These are phyloP conservation scores for Semotilus atromaculatus DNA, from an alignment of 2,797 vertebrate species.

Conservation along the genomic window DNA sequence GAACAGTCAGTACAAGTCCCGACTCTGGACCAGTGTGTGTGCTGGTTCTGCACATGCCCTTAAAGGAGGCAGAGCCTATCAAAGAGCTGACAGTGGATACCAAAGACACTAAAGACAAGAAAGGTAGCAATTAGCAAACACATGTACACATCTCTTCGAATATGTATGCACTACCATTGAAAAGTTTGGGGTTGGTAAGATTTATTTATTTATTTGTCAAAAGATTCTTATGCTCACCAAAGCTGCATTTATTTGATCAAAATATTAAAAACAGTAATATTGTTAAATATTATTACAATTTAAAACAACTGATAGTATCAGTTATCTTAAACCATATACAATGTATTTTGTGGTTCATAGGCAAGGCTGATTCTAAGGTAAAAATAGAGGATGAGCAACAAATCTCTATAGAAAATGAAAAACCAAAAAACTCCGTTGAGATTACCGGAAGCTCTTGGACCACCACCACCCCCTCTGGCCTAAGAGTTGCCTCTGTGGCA, in stretches of 20 bases:
- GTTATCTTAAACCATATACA: not conserved
- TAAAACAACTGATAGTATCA: not conserved
- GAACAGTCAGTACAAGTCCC: constrained; percentile 79
- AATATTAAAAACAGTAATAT: not conserved
- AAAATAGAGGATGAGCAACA: constrained; percentile 39
- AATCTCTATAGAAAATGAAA: constrained; percentile 23
- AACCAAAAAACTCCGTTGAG: constrained; percentile 36
- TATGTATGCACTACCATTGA: not conserved
- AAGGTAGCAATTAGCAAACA: constrained; percentile 54
- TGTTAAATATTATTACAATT: not conserved
- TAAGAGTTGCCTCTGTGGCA: constrained; percentile 80
- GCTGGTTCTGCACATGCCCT: constrained; percentile 47
- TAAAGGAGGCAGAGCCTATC: constrained; percentile 42
- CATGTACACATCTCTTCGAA: not conserved
- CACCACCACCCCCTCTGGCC: constrained; percentile 86
- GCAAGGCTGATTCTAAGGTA: constrained; percentile 63
- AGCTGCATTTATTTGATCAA: not conserved
- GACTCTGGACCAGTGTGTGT: constrained; percentile 80
- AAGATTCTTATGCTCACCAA: not conserved
- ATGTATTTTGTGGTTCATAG: constrained; percentile 63
- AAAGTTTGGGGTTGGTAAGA: too few relatives aligned
- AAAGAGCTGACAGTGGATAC: constrained; percentile 32
- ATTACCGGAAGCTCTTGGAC: constrained; percentile 78
- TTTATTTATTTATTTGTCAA: too few relatives aligned
- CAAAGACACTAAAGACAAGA: constrained; percentile 57